Base-by-base conservation (phyloP, 2,113 vertebrate genomes). In the Dasyurus viverrinus region DNA sequence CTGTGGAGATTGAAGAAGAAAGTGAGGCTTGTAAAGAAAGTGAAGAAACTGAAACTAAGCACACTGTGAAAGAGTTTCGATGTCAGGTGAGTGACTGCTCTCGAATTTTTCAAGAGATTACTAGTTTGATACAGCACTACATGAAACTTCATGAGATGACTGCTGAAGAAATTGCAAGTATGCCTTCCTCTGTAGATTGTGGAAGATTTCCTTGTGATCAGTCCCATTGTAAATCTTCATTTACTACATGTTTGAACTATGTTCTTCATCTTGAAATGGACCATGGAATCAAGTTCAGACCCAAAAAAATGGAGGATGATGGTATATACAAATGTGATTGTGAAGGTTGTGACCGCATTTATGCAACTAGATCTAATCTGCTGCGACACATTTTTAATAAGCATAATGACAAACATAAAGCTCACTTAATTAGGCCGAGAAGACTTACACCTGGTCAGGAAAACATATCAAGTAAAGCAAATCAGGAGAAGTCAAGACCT, bases 51-150 rank as follows among this genome's bases (percentile, higher is more conserved):
- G 96, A 98, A 97, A 92, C 98, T 97, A 97, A 98, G 94, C 98
- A 98, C 3, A 12, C 90, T 0, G 91, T 99, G 91, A 99, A 98
- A 95, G 99, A 99, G 97, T 99, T 99, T 97, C 98, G 99, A 91
- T 99, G 99, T 95, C 99, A 99, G 96, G 99, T 99, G 92, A 99
- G 98, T 95, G 99, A 99, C 98, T 99, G 99, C 97, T 99, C 99
- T 57, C 97, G 99, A 53, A 99, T 99, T 98, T 99, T 99, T 97
- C 99, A 99, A 97, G 98, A 99, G 89, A 99, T 99, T 89, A 99
- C 99, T 53, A 98, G 98, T 98, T 98, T 99, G 89, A 98, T 99
- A 96, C 99, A 99, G 92, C 99, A 99, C 97, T 99, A 99, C 36
- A 96, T 99, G 97, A 99, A 99, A 96, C 99, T 99, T 94, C 99